Conservation (phyloP, 2,888 invertebrate species). For the Blastobasis lacticolella region DNA sequence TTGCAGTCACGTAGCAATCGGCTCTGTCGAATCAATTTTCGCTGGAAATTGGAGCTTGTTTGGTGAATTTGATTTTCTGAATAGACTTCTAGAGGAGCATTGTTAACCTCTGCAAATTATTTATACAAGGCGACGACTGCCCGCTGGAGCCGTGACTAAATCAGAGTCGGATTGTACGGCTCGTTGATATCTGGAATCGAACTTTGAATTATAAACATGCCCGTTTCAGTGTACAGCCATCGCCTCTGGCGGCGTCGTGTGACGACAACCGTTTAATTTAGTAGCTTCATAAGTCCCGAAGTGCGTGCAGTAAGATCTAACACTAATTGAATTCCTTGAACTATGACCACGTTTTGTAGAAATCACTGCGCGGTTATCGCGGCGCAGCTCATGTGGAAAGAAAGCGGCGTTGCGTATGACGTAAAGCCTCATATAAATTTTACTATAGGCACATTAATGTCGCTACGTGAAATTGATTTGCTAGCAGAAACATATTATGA, state of each 20-base stretch:
- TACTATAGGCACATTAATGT: constrained; percentile 72
- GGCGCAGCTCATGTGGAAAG: constrained; percentile 43
- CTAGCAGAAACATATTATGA: constrained; percentile 73
- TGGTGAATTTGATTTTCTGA: background rate
- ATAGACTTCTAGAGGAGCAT: no score
- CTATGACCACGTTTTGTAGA: constrained; percentile 34
- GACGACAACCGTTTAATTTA: background rate
- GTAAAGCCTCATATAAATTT: constrained; percentile 71
- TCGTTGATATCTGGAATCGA: no score
- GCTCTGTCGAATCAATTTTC: background rate
- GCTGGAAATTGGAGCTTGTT: background rate
- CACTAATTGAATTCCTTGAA: constrained; percentile 26
- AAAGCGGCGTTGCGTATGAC: constrained; percentile 57
- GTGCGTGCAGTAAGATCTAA: background rate
- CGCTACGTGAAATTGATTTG: constrained; percentile 74
- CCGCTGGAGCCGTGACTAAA: no score
- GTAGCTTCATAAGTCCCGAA: background rate
- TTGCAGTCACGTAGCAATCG: background rate
- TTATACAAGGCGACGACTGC: no score
- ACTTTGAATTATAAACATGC: no score
- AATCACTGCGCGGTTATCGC: constrained; percentile 41
- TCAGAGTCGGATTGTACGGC: no score
- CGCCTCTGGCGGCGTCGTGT: background rate
- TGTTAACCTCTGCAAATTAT: background rate
- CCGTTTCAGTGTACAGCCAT: no score